These are phyloP conservation scores for Pachyuromys duprasi DNA, from an alignment of 2,797 vertebrate genomes.

Conservation along the genomic window DNA sequence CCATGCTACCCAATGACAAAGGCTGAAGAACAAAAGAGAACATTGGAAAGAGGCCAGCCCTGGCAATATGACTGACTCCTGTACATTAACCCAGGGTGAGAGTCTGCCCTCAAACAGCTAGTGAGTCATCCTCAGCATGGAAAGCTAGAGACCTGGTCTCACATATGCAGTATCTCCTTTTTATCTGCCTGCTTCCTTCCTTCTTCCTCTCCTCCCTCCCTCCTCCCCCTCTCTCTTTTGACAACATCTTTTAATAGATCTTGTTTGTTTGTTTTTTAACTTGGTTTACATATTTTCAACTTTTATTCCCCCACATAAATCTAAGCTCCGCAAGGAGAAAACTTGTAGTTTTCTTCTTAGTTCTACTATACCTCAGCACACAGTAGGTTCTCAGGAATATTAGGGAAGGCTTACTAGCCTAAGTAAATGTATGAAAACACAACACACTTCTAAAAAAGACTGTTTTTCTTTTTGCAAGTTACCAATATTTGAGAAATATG, in stretches of 20 bases:
- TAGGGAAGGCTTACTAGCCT: not conserved
- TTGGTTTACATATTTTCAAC: not conserved
- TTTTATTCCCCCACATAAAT: not conserved
- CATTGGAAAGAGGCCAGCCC: not conserved
- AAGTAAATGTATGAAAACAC: not conserved
- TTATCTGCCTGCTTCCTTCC: too few species aligned
- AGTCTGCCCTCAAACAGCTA: not conserved
- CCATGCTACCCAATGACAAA: not conserved
- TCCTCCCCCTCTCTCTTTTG: too few species aligned
- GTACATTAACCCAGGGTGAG: not conserved
- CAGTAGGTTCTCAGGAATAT: not conserved
- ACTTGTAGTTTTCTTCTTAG: not conserved
- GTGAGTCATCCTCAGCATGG: not conserved
- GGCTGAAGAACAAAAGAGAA: not conserved
- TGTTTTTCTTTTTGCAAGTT: not conserved
- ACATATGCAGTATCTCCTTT: not conserved
- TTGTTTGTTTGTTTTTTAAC: not conserved
- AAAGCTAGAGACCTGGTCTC: not conserved
- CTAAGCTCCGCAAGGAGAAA: not conserved
- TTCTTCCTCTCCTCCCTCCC: too few species aligned
- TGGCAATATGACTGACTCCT: not conserved
- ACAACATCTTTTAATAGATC: not conserved
- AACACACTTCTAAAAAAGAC: not conserved
- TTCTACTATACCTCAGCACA: not conserved
- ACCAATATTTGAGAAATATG: not conserved